Conservation (phyloP, 2,797 vertebrate species). For the Cossypha polioptera region DNA sequence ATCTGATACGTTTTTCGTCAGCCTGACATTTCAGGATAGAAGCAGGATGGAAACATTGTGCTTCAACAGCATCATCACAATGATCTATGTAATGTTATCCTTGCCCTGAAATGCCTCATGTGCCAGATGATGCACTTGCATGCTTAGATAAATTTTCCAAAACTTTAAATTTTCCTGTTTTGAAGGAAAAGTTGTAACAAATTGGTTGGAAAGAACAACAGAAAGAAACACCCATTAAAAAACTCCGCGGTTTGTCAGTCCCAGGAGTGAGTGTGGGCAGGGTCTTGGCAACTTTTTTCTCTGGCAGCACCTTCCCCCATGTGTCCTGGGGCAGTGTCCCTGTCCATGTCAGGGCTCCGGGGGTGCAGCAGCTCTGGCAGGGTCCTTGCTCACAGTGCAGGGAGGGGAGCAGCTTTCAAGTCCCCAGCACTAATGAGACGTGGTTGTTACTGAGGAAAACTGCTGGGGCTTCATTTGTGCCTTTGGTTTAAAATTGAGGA, state of each 20-base stretch:
- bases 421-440: not conserved
- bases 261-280: not conserved
- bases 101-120: not conserved
- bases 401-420: not conserved
- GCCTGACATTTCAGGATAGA: not conserved
- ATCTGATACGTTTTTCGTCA: not conserved
- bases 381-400: not conserved
- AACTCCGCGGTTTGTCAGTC: not conserved
- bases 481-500: not conserved
- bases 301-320: not conserved
- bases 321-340: not conserved
- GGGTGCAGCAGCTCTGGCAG: not conserved
- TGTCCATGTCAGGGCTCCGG: not conserved
- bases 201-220: conserved; percentile 26
- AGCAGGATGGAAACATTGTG: not conserved
- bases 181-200: not conserved
- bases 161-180: not conserved
- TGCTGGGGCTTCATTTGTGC: not conserved
- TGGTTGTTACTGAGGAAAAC: not conserved
- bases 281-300: not conserved
- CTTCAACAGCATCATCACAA: not conserved
- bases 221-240: not conserved
- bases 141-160: conserved; percentile 25
- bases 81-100: not conserved
- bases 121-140: conserved; percentile 22